phyloP scores from a whole-genome alignment of 2,113 vertebrate species.

The Paedocypris sp. region DNA sequence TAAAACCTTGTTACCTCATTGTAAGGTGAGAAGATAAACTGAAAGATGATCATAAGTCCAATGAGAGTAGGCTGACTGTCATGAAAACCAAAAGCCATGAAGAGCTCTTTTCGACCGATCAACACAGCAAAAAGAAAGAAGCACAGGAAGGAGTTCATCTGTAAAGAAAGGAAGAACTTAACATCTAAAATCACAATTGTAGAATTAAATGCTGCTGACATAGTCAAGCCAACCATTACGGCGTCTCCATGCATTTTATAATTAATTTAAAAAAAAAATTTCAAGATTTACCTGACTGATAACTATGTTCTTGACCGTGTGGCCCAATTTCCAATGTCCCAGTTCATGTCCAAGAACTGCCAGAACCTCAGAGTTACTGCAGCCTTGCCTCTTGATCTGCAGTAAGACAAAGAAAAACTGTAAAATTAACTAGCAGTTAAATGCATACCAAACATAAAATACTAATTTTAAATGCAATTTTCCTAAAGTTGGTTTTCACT shows the following conservation, averaged over 20 bases:
- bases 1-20: conserved; percentile 74
- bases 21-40: conserved; percentile 98
- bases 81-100: conserved; percentile 89
- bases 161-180: conserved; percentile 25
- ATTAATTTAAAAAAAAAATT: too few relatives aligned
- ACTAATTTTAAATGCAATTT: too few relatives aligned
- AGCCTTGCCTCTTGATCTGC: conserved; percentile 94
- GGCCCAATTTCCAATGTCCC: conserved; percentile 96
- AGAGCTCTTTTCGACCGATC: conserved; percentile 88
- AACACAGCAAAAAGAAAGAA: conserved; percentile 91
- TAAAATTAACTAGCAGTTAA: background rate
- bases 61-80: conserved; percentile 88
- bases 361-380: conserved; percentile 90
- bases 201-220: background rate
- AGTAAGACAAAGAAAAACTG: background rate
- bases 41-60: conserved; percentile 97
- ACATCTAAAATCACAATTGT: too few relatives aligned
- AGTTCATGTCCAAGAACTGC: conserved; percentile 94
- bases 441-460: background rate
- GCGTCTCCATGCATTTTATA: too few relatives aligned
- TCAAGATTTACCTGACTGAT: conserved; percentile 91
- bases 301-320: conserved; percentile 92
- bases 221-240: background rate
- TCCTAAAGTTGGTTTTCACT: too few relatives aligned
- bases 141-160: conserved; percentile 98